Conservation (phyloP, 2,113 vertebrate genomes). For the Nothoprocta perdicaria region DNA sequence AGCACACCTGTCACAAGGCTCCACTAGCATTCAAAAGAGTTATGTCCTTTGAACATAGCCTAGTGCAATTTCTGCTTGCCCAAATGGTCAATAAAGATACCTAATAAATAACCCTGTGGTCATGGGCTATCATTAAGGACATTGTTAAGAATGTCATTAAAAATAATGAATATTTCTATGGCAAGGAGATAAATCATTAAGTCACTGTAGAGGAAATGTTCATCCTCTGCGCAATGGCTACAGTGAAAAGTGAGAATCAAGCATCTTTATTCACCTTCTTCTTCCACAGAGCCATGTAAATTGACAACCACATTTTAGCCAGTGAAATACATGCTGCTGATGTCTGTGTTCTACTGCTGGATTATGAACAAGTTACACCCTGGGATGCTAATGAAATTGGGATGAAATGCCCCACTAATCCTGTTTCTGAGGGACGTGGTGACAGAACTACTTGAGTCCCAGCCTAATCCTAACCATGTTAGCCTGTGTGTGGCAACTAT, state of each 20-base stretch:
- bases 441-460: background rate
- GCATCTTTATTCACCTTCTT: background rate
- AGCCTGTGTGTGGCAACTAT: background rate
- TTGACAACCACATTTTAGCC: background rate
- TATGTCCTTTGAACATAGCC: background rate
- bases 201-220: background rate
- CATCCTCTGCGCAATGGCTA: background rate
- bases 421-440: background rate
- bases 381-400: background rate
- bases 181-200: slow-evolving; percentile 32
- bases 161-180: background rate
- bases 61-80: background rate
- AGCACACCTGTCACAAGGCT: background rate
- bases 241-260: background rate
- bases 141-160: background rate
- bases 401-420: background rate
- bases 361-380: background rate
- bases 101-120: background rate
- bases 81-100: slow-evolving; percentile 4
- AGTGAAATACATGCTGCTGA: background rate
- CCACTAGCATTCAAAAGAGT: background rate
- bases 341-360: background rate
- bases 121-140: background rate
- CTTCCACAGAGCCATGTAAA: background rate
- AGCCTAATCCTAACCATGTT: fast-evolving